Evolutionary conservation across 2,888 invertebrate species (phyloP).

Genomic region (Ormyrus rosae): DNA sequence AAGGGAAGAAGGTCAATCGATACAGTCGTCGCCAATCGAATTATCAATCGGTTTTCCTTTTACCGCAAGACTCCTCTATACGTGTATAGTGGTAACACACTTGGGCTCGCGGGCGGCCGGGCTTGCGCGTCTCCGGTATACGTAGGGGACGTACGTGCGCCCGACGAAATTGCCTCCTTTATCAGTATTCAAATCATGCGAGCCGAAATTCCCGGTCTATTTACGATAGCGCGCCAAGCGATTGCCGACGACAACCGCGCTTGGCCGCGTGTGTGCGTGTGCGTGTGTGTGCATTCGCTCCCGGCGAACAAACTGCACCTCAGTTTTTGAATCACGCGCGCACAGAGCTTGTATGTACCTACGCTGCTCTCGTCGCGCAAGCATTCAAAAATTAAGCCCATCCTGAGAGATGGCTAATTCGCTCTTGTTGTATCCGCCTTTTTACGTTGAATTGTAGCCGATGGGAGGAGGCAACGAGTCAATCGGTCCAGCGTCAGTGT

Average conservation of each 20-base stretch:
- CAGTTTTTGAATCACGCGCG: slow-evolving; percentile 37
- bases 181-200: slow-evolving; percentile 54
- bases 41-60: slow-evolving; percentile 38
- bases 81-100: not conserved
- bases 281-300: not conserved
- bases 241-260: slow-evolving; percentile 15
- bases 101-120: not conserved
- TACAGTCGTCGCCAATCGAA: slow-evolving; percentile 41
- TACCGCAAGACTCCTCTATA: not conserved
- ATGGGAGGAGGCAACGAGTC: no score
- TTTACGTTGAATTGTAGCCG: no score
- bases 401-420: no score
- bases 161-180: slow-evolving; percentile 25
- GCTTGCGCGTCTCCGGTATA: not conserved
- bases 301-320: slow-evolving; percentile 44
- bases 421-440: no score
- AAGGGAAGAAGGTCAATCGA: slow-evolving; percentile 43
- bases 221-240: slow-evolving; percentile 26
- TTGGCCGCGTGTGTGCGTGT: not conserved
- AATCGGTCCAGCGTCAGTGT: no score
- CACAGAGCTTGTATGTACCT: not conserved
- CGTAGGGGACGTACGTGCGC: not conserved
- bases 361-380: not conserved
- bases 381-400: not conserved
- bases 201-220: slow-evolving; percentile 52